Evolutionary conservation across 2,797 vertebrate genomes (phyloP), one percentile per base, ranked within the genome.

Genomic region (Enteromius mattozi): DNA sequence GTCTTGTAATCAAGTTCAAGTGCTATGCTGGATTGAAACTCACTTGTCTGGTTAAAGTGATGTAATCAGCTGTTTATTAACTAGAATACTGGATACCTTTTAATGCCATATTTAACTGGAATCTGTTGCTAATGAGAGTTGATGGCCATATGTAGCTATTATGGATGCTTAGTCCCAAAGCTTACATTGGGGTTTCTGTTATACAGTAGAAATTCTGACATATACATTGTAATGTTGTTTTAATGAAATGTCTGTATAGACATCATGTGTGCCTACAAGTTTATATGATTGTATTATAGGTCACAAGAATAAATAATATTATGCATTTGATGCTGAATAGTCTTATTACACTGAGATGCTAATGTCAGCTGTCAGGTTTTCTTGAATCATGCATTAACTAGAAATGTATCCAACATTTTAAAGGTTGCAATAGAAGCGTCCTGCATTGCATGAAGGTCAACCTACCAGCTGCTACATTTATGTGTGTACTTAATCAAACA

Each of bases 231-330:
- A 90, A 74, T 85, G 63, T 56, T 81, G 89, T 90, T 95, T 94
- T 92, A 89, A 88, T 94, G 86, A 89, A 85, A 88, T 91, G 87
- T 87, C 90, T 92, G 66, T 91, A 91, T 45, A 86, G 80, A 92
- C 91, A 82, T 92, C 14, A 89, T 92, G 88, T 92, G 92, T 94
- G 92, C 92, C 87, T 94, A 91, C 42, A 91, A 85, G 88, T 94
- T 95, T 95, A 91, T 95, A 91, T 87, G 91, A 90, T 72, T 83
- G 87, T 93, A 90, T 82, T 81, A 87, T 83, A 87, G 54, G 76
- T 88, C 66, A 85, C 82, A 85, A 71, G 86, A 90, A 90, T 89
- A 91, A 90, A 91, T 54, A 72, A 78, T 84, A 74, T 86, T 88
- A 84, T 85, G 83, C 86, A 89, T 87, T 89, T 89, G 63, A 88